Percentiles rank a stretch among this genome's conserved stretches.
phyloP scores from a whole-genome alignment of 2,113 vertebrate genomes.

The Irena cyanogastra region DNA sequence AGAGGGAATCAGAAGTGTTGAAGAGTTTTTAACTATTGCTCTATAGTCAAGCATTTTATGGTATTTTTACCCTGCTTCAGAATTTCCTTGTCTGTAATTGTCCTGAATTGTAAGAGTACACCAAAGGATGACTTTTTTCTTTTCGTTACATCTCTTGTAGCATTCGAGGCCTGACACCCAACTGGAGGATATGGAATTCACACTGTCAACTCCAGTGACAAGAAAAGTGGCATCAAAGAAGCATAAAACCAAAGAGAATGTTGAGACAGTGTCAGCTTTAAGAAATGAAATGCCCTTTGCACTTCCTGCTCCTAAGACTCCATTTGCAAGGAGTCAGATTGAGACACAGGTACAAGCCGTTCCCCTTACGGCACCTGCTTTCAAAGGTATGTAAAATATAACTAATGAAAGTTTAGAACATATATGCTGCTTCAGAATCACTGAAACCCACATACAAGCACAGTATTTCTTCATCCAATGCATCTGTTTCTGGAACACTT shows the following conservation, averaged over 20 bases:
- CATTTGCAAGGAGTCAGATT: constrained; percentile 65
- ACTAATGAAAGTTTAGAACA: background rate
- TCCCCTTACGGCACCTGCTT: constrained; percentile 54
- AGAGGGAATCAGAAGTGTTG: background rate
- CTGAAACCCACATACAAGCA: background rate
- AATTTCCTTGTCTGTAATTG: background rate
- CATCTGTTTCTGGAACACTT: background rate
- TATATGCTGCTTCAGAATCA: background rate
- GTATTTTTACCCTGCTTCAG: background rate
- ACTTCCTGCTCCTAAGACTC: constrained; percentile 76
- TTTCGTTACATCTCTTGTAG: background rate
- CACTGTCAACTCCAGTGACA: constrained; percentile 48
- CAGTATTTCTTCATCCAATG: background rate
- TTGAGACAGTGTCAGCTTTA: background rate
- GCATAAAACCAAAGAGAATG: constrained; percentile 83
- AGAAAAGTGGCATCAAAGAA: constrained; percentile 58
- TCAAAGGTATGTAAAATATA: constrained; percentile 59
- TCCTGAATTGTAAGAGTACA: background rate
- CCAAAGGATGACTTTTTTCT: background rate
- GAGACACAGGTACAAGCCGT: constrained; percentile 65
- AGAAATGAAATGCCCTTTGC: constrained; percentile 69
- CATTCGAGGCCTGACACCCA: constrained; percentile 15
- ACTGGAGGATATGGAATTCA: constrained; percentile 17
- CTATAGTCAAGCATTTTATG: background rate
- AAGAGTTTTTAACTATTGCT: background rate